Percentiles rank a stretch among this genome's conserved stretches.
Evolutionary conservation across 2,888 invertebrate genomes (phyloP).

Genomic region (Sarcophaga caerulescens): DNA sequence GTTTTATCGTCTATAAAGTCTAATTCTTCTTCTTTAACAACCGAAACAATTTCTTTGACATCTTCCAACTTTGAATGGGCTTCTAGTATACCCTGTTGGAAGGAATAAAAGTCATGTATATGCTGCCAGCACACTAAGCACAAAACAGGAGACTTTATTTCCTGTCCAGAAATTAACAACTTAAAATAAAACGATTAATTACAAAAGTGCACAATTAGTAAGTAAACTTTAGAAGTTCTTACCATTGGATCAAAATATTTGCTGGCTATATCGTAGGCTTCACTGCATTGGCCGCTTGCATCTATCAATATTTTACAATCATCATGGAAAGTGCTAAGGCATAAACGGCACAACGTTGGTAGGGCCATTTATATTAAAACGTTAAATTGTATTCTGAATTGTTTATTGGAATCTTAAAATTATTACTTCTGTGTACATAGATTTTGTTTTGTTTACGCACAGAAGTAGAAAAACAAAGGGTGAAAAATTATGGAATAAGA

Average conservation of each 20-base stretch:
- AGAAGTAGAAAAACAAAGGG: neutral
- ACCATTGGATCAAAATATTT: constrained; percentile 48
- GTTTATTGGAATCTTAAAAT: neutral
- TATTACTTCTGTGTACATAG: constrained; percentile 1
- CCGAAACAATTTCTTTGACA: constrained; percentile 24
- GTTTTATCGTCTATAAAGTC: constrained; percentile 89
- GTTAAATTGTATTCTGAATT: neutral
- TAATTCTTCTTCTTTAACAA: constrained; percentile 84
- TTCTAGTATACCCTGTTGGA: constrained; percentile 53
- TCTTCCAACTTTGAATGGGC: constrained; percentile 46
- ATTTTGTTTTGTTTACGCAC: constrained; percentile 20
- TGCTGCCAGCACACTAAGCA: constrained; percentile 61
- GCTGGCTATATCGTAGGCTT: constrained; percentile 18
- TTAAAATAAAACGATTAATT: neutral
- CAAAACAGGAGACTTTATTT: constrained; percentile 18
- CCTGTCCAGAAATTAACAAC: constrained; percentile 8
- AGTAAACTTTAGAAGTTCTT: neutral
- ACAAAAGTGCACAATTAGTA: too few species aligned
- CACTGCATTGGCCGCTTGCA: constrained; percentile 28
- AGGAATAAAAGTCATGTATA: constrained; percentile 64
- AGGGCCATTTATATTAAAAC: neutral
- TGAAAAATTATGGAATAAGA: neutral
- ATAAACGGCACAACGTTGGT: constrained; percentile 11
- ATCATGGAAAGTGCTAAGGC: neutral
- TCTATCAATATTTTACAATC: constrained; percentile 23